These are phyloP conservation scores for Quiscalus mexicanus DNA, from an alignment of 2,113 vertebrate species.

Conservation along the genomic window DNA sequence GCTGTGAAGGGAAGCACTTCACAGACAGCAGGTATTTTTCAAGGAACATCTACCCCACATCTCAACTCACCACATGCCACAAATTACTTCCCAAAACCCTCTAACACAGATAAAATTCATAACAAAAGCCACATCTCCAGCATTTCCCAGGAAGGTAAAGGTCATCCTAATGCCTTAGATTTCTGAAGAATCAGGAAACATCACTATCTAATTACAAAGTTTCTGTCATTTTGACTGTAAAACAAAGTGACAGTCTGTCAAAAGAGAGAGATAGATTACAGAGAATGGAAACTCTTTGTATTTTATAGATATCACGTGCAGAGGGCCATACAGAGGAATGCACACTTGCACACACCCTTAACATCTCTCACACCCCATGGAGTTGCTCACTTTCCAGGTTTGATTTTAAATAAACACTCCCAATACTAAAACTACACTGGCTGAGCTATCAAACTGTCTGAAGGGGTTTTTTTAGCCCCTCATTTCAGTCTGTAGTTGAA, in stretches of 20 bases:
- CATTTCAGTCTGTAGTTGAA: neutral
- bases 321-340: neutral
- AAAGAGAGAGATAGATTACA: neutral
- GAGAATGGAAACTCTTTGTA: neutral
- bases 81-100: neutral
- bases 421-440: neutral
- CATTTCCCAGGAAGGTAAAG: neutral
- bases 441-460: neutral
- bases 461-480: accelerated
- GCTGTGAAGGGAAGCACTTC: neutral
- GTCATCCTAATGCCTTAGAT: neutral
- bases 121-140: neutral
- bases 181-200: neutral
- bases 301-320: neutral
- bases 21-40: neutral
- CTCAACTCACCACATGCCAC: neutral
- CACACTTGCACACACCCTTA: neutral
- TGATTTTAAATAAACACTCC: neutral
- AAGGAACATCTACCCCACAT: neutral
- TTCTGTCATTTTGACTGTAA: neutral
- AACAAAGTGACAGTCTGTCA: neutral
- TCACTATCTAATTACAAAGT: neutral
- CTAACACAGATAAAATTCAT: neutral
- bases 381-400: neutral
- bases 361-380: neutral